Evolutionary conservation across 2,797 vertebrate genomes (phyloP).

Genomic region (Chrysolophus pictus): DNA sequence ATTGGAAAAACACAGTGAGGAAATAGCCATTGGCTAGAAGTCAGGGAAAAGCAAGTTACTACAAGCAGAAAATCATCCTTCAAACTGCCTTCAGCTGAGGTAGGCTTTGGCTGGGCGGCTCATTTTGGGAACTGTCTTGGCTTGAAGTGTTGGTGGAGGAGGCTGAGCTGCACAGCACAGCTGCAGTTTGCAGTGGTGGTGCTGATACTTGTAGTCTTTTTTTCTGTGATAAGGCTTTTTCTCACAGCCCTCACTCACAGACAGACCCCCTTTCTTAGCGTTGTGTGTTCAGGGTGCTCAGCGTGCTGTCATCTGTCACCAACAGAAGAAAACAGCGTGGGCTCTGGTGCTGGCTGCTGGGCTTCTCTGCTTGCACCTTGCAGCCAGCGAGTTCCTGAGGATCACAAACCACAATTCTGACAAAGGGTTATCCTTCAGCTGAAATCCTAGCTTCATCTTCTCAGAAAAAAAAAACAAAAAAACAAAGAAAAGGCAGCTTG

Average conservation of each 20-base stretch:
- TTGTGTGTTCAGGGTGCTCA: background rate
- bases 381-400: background rate
- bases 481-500: background rate
- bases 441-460: background rate
- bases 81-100: conserved; percentile 8
- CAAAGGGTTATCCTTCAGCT: background rate
- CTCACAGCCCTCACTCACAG: background rate
- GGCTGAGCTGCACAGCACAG: background rate
- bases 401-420: background rate
- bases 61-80: background rate
- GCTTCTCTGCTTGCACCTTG: background rate
- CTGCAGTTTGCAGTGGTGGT: background rate
- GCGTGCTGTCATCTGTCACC: background rate
- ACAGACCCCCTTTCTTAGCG: background rate
- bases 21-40: conserved; percentile 17
- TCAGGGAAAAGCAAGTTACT: conserved; percentile 12
- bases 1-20: conserved; percentile 1
- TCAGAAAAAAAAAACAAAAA: background rate
- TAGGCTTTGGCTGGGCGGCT: background rate
- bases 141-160: background rate
- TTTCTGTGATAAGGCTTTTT: background rate
- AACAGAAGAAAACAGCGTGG: background rate
- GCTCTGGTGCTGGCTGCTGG: background rate
- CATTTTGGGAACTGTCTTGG: background rate
- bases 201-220: background rate